These are phyloP conservation scores for Arctopsyche grandis DNA, from an alignment of 1,140 invertebrate genomes.

Conservation along the genomic window DNA sequence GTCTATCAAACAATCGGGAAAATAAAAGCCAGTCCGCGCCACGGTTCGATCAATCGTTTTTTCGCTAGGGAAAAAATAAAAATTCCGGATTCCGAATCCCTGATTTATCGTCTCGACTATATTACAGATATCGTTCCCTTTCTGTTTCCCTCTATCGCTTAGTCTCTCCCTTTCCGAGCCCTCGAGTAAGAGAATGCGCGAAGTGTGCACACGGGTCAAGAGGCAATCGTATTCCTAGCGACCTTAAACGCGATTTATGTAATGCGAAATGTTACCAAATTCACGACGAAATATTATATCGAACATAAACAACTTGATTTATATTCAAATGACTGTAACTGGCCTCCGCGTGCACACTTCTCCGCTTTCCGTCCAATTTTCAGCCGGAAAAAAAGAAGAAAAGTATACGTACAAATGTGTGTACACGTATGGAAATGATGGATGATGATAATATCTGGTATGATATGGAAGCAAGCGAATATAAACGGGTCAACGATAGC, in stretches of 20 bases:
- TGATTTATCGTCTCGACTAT: neutral
- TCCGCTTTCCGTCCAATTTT: too few relatives aligned
- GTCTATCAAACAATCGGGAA: too few relatives aligned
- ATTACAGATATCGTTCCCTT: neutral
- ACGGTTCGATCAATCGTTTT: neutral
- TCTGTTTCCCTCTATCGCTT: neutral
- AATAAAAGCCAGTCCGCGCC: neutral
- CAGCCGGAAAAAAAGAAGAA: too few relatives aligned
- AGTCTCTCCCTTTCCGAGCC: neutral
- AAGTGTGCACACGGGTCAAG: neutral
- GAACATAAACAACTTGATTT: too few relatives aligned
- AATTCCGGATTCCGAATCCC: neutral
- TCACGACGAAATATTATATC: too few relatives aligned
- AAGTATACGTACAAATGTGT: too few relatives aligned
- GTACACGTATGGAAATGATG: too few relatives aligned
- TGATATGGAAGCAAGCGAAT: too few relatives aligned
- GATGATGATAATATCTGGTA: too few relatives aligned
- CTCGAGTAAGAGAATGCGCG: neutral
- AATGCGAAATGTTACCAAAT: neutral
- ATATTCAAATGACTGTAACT: too few relatives aligned
- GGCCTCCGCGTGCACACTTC: too few relatives aligned
- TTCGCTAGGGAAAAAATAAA: neutral
- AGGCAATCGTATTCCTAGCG: neutral
- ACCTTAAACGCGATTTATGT: constrained; percentile 1
- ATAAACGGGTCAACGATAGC: too few relatives aligned